phyloP scores from a whole-genome alignment of 2,797 vertebrate species.

The Acanthornis magna region DNA sequence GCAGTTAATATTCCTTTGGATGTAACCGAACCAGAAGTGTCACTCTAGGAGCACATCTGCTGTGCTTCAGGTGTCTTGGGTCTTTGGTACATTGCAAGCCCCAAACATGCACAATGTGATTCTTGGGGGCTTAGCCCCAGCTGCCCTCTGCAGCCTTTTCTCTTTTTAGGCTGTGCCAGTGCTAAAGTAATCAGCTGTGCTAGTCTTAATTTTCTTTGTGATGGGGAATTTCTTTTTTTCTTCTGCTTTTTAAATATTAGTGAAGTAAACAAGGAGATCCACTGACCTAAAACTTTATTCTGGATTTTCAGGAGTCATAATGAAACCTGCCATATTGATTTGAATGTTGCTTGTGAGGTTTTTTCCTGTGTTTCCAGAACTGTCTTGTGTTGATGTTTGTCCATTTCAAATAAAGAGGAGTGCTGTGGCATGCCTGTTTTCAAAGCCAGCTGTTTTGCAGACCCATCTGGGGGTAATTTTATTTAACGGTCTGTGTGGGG shows the following conservation, averaged over 20 bases:
- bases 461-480: constrained; percentile 30
- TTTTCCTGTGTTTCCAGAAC: neutral
- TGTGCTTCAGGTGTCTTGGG: neutral
- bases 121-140: neutral
- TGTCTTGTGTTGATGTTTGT: neutral
- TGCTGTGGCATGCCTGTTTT: neutral
- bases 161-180: neutral
- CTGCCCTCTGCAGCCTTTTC: neutral
- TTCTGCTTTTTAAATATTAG: neutral
- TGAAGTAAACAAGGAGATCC: neutral
- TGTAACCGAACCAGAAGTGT: neutral
- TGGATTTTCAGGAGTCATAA: neutral
- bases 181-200: neutral
- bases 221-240: neutral
- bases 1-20: neutral
- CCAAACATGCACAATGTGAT: neutral
- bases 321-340: neutral
- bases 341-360: neutral
- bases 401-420: neutral
- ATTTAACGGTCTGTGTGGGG: neutral
- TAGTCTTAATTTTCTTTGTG: neutral
- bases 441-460: constrained; percentile 29
- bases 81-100: neutral
- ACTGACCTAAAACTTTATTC: neutral
- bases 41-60: neutral